phyloP scores from a whole-genome alignment of 53 echinoderm and acorn worm genomes.

The Patiria pectinifera region DNA sequence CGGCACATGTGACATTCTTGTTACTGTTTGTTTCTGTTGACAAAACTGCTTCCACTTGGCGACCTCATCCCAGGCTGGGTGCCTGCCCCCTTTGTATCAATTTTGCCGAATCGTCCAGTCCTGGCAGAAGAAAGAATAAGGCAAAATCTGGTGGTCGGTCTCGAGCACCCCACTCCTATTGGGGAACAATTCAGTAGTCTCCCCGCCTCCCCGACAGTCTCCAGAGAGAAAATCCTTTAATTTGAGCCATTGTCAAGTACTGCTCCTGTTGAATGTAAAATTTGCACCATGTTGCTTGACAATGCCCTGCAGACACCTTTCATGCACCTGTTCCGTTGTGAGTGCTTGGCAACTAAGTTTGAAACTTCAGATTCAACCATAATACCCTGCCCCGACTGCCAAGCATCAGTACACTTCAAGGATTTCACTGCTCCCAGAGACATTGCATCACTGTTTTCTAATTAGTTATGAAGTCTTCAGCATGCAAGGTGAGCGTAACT shows the following conservation, averaged over 20 bases:
- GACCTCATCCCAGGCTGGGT: not conserved
- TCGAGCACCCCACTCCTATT: not conserved
- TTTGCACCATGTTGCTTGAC: constrained; percentile 17
- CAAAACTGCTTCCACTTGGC: not conserved
- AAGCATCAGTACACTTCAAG: no score
- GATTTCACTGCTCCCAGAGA: not conserved
- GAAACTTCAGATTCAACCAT: no score
- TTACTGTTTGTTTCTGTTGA: not conserved
- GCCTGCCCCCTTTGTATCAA: not conserved
- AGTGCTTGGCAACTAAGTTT: not conserved
- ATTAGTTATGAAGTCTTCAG: constrained; percentile 16
- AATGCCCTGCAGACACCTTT: constrained; percentile 32
- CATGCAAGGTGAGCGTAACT: constrained; percentile 25
- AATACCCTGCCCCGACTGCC: no score
- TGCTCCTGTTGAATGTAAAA: not conserved
- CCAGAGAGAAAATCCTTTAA: not conserved
- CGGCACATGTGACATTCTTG: not conserved
- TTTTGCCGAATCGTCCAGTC: not conserved
- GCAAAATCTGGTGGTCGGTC: not conserved
- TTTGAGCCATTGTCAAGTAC: not conserved
- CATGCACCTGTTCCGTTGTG: constrained; percentile 8
- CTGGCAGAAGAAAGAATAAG: not conserved
- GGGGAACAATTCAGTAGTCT: not conserved
- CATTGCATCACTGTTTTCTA: not conserved
- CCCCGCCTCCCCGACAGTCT: not conserved